These are phyloP conservation scores for Drosophila obscura DNA, from an alignment of 1,140 invertebrate species.

Conservation along the genomic window DNA sequence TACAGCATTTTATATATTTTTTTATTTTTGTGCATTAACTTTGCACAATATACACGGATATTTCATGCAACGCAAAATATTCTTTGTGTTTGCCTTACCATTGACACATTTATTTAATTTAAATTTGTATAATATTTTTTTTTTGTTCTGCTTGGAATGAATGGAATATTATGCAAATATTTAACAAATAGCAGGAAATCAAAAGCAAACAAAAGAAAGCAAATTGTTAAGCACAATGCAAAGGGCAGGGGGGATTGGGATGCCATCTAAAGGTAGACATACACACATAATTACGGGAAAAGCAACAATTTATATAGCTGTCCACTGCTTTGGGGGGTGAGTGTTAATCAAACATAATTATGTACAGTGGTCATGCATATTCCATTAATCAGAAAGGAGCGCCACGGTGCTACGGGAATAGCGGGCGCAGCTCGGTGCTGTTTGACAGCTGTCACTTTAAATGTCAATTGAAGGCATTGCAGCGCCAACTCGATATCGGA, in stretches of 20 bases:
- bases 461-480: constrained; percentile 44
- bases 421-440: constrained; percentile 1
- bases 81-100: constrained; percentile 21
- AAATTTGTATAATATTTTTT: constrained; percentile 12
- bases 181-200: constrained; percentile 51
- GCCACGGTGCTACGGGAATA: neutral
- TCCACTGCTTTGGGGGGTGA: constrained; percentile 2
- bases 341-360: constrained; percentile 78
- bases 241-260: constrained; percentile 1
- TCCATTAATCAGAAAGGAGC: constrained; percentile 50
- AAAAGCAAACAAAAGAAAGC: constrained; percentile 35
- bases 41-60: constrained; percentile 10
- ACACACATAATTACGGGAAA: constrained; percentile 61
- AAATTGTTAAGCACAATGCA: constrained; percentile 20
- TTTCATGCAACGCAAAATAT: constrained; percentile 17
- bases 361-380: constrained; percentile 58
- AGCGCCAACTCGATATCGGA: constrained; percentile 3
- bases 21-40: neutral
- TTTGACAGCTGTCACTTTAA: constrained; percentile 66
- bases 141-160: constrained; percentile 9
- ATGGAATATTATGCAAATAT: constrained; percentile 48
- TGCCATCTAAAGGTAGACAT: constrained; percentile 1
- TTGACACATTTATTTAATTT: constrained; percentile 42
- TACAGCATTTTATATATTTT: neutral
- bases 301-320: constrained; percentile 48